Conservation (phyloP, 2,113 vertebrate species). For the Psilopogon haemacephalus region DNA sequence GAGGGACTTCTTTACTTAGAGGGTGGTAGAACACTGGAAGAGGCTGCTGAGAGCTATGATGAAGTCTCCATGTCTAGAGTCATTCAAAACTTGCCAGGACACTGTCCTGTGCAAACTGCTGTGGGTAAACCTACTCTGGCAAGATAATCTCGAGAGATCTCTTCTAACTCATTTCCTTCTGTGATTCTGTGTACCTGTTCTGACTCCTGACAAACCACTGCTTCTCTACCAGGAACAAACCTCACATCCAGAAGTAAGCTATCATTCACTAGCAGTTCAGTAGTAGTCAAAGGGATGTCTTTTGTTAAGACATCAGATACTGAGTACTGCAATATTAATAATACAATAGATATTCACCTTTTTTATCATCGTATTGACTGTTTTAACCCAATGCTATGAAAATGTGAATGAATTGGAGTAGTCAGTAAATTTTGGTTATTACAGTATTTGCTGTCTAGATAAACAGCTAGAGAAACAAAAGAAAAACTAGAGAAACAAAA, state of each 20-base stretch:
- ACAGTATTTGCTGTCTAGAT: background rate
- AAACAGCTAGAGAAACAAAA: background rate
- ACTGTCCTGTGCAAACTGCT: too few relatives aligned
- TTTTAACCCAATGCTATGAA: background rate
- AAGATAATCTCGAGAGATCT: too few relatives aligned
- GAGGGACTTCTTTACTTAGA: too few relatives aligned
- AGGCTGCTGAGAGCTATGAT: too few relatives aligned
- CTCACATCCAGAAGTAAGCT: background rate
- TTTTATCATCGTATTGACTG: too few relatives aligned
- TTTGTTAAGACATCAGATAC: background rate
- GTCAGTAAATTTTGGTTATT: background rate
- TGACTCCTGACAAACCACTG: background rate
- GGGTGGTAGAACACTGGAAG: too few relatives aligned
- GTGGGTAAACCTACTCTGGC: too few relatives aligned
- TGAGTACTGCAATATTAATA: background rate
- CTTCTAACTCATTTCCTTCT: too few relatives aligned
- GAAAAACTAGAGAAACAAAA: background rate
- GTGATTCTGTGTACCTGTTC: background rate
- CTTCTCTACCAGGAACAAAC: background rate
- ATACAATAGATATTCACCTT: too few relatives aligned
- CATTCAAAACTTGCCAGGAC: too few relatives aligned
- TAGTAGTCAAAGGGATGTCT: background rate
- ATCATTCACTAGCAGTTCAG: background rate
- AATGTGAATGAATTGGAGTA: background rate
- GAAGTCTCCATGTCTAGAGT: too few relatives aligned